Base-by-base conservation (phyloP, 2,113 vertebrate species). In the Rhabdornis inornatus region DNA sequence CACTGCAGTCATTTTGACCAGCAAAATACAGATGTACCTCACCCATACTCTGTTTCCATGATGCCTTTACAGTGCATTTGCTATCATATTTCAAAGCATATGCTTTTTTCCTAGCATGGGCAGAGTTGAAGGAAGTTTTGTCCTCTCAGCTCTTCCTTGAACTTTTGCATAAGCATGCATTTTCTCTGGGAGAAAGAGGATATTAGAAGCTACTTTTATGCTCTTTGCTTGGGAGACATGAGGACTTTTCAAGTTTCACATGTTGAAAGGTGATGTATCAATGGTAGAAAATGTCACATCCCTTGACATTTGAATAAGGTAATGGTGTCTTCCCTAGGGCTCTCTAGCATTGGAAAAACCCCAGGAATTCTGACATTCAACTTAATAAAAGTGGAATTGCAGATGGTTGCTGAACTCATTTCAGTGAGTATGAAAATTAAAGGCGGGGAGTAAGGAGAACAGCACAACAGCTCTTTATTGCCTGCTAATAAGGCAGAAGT, bases 311-410 rank as follows among this genome's bases (percentile, higher is more conserved):
- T 94, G 55, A 94, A 91, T 77, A 18, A 94, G 79, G 42, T 93
- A 90, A 80, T 83, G 81, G 93, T 61, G 47, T 3, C 70, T 93
- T 96, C 89, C 92, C 89, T 79, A 66, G 79, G 81, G 95, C 74
- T 82, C 61, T 96, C 56, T 92, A 83, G 88, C 66, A 22, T 72
- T 89, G 69, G 75, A 95, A 60, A 94, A 87, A 83, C 35, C 3
- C 16, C 63, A 30, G 96, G 89, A 97, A 93, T 85, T 93, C 86
- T 97, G 96, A 95, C 97, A 96, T 97, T 97, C 94, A 92, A 7
- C 64, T 69, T 95, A 40, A 78, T 92, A 44, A 88, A 96, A 61
- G 45, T 53, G 39, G 78, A 95, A 90, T 70, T 94, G 56, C 95
- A 97, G 96, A 96, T 96, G 91, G 91, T 61, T 75, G 69, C 59